Evolutionary conservation across 2,888 invertebrate species (phyloP).

Genomic region (Agriopis leucophaearia): DNA sequence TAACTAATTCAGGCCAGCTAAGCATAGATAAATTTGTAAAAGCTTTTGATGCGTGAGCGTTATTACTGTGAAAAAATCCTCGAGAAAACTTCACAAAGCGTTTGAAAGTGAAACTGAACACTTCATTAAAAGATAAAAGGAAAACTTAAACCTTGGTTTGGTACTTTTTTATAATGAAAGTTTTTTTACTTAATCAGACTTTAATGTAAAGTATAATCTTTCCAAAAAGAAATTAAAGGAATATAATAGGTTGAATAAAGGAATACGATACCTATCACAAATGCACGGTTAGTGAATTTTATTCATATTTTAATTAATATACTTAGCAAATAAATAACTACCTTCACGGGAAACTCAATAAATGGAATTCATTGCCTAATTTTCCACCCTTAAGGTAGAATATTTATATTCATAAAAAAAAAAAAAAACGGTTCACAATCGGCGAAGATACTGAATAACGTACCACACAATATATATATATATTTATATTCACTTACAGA

Average conservation of each 20-base stretch:
- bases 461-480: too few species aligned
- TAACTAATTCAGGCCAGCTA: not conserved
- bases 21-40: not conserved
- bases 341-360: too few species aligned
- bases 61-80: slow-evolving; percentile 3
- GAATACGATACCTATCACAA: too few species aligned
- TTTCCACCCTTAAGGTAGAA: too few species aligned
- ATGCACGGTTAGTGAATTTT: too few species aligned
- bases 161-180: slow-evolving; percentile 51
- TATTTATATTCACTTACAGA: too few species aligned
- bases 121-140: slow-evolving; percentile 64
- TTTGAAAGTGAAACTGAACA: slow-evolving; percentile 50
- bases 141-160: slow-evolving; percentile 48
- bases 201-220: not conserved
- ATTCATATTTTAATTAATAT: too few species aligned
- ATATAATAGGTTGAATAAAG: not conserved
- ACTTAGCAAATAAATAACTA: too few species aligned
- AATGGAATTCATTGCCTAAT: too few species aligned
- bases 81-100: slow-evolving; percentile 39
- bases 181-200: slow-evolving; percentile 29
- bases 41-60: slow-evolving; percentile 15
- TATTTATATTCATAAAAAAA: too few species aligned
- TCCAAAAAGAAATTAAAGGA: not conserved
- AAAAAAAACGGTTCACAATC: too few species aligned
- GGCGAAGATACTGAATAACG: too few species aligned